Percentiles rank a stretch among this genome's conserved stretches.
Evolutionary conservation across 2,797 vertebrate species (phyloP).

Genomic region (Gephyroberyx darwinii): DNA sequence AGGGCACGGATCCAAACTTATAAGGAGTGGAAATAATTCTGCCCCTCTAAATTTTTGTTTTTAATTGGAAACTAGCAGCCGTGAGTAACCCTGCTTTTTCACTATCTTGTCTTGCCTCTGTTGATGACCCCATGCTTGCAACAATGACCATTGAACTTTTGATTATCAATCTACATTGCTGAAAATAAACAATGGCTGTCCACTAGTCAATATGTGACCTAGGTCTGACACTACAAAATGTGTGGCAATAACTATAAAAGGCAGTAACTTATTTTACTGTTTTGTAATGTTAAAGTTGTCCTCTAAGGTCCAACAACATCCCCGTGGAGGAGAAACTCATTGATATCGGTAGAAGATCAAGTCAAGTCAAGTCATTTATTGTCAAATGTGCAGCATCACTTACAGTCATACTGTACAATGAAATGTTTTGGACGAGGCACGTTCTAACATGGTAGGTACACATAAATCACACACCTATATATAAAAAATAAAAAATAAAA

Average conservation of each 20-base stretch:
- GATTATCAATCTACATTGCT: background rate
- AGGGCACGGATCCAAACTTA: background rate
- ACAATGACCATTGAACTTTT: background rate
- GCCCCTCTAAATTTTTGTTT: slow-evolving; percentile 30
- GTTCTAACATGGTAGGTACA: too few relatives aligned
- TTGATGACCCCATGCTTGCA: background rate
- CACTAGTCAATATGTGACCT: background rate
- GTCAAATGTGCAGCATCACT: too few relatives aligned
- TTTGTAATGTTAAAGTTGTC: too few relatives aligned
- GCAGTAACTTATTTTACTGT: too few relatives aligned
- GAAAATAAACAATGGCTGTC: background rate
- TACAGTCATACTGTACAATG: too few relatives aligned
- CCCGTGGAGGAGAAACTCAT: background rate
- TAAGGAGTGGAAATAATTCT: background rate
- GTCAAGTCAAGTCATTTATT: too few relatives aligned
- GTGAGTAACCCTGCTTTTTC: background rate
- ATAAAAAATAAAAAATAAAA: too few relatives aligned
- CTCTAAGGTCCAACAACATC: background rate
- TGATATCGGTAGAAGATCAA: too few relatives aligned
- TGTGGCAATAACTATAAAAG: background rate
- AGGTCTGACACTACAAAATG: background rate
- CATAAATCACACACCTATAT: too few relatives aligned
- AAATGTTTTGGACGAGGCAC: too few relatives aligned
- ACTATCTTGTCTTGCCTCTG: background rate
- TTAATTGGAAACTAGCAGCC: slow-evolving; percentile 24